Base-by-base conservation (phyloP, 1,140 invertebrate species). In the Ostrea denselamellosa region DNA sequence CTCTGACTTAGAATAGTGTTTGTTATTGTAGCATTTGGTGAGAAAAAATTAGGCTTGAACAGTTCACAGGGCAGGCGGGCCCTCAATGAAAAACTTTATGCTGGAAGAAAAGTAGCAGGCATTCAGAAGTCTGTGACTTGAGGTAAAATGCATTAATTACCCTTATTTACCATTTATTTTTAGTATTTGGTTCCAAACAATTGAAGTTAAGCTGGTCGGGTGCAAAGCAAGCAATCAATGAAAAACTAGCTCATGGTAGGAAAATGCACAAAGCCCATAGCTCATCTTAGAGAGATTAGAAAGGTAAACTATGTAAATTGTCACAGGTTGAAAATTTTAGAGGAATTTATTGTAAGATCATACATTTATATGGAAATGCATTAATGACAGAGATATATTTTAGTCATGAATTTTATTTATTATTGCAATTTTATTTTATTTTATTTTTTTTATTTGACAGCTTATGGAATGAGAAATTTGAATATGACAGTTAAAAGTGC, bases 141-240 rank as follows among this genome's bases (percentile, higher is more conserved):
- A 83, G 44, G 82, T 53, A 83, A 52, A 53, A 53, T 54, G 52
- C 0, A 54, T 22, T 53, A 83, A 53, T 52, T 51, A 83, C 19
- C 52, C 12, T 53, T 25, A 53, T 22, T 83, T 53, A 25, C n/a
- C 44, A n/a, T 54, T 54, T 83, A 53, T 53, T 83, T 83, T 19
- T 83, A 83, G 82, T 83, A 83, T 83, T 83, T 83, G 82, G 82
- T 83, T 83, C 82, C 44, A 83, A 83, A 83, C 44, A 83, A 83
- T 83, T 83, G 82, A 83, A 83, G 82, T 54, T 83, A n/a, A 83
- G 44, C 44, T 83, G 82, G 82, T 83, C 82, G n/a, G 82, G 82
- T 52, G 82, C 82, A 83, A 83, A 83, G 52, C 82, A 83, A 83
- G 82, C 82, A 53, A 83, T 83, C 44, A 83, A 83, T 83, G 82